These are phyloP conservation scores for Syngnathus scovelli DNA, from an alignment of 2,113 vertebrate species.

Conservation along the genomic window DNA sequence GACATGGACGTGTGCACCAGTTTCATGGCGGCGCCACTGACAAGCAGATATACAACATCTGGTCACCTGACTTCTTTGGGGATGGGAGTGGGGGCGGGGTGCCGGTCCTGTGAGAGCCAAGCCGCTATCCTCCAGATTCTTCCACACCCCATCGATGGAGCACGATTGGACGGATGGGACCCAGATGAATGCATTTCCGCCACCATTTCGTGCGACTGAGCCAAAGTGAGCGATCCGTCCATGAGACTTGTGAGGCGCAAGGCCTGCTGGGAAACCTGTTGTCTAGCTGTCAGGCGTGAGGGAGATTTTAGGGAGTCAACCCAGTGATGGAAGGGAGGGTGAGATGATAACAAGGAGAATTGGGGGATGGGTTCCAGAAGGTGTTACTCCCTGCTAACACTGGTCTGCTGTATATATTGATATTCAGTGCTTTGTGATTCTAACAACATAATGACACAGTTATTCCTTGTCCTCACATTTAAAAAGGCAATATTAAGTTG, in stretches of 20 bases:
- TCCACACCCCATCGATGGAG: constrained; percentile 31
- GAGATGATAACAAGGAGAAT: constrained; percentile 39
- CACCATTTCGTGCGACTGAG: constrained; percentile 10
- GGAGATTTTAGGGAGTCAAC: constrained; percentile 52
- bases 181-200: constrained; percentile 9
- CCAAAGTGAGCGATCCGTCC: constrained; percentile 21
- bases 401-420: constrained; percentile 25
- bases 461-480: background rate
- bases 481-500: background rate
- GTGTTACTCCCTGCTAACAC: constrained; percentile 38
- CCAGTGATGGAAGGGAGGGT: constrained; percentile 42
- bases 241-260: constrained; percentile 31
- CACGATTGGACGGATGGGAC: constrained; percentile 26
- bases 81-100: constrained; percentile 57
- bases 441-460: background rate
- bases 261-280: constrained; percentile 59
- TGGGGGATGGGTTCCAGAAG: constrained; percentile 54
- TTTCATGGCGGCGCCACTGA: constrained; percentile 62
- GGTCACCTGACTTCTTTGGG: constrained; percentile 69
- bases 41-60: constrained; percentile 69
- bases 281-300: constrained; percentile 36
- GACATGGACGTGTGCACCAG: constrained; percentile 53
- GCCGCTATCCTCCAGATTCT: constrained; percentile 49
- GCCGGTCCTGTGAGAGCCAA: constrained; percentile 49
- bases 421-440: constrained; percentile 12